Conservation (phyloP, 2,113 vertebrate species). For the Halcyon senegalensis region DNA sequence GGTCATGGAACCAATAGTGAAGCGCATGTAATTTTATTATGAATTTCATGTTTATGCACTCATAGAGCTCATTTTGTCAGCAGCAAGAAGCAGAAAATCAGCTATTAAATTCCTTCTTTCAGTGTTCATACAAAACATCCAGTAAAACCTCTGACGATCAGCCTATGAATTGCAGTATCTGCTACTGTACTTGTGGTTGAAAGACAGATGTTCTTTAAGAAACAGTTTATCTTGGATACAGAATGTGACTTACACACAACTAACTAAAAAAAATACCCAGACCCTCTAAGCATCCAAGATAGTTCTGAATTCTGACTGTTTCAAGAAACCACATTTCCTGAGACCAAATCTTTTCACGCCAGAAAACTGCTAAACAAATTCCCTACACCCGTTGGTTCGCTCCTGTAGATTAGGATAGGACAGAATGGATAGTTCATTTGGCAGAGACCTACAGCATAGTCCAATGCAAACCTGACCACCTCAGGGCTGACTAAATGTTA, state of each 20-base stretch:
- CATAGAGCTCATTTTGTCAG: neutral
- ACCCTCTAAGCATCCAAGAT: neutral
- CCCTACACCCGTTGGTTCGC: fast-evolving
- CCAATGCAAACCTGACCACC: neutral
- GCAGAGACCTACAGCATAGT: neutral
- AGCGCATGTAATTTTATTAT: neutral
- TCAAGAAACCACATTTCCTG: neutral
- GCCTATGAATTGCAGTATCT: neutral
- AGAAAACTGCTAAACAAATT: neutral
- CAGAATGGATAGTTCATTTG: neutral
- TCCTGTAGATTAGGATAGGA: neutral
- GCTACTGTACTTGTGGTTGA: neutral
- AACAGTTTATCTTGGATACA: neutral
- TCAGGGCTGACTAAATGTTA: neutral
- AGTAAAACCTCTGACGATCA: neutral
- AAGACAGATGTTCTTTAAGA: neutral
- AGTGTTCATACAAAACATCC: neutral
- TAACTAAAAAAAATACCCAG: neutral
- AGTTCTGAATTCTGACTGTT: neutral
- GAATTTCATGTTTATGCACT: neutral
- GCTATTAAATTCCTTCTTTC: neutral
- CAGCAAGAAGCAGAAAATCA: neutral
- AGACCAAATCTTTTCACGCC: neutral
- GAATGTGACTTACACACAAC: neutral
- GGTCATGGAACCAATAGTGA: neutral